Base-by-base conservation (phyloP, 53 echinoderm and acorn worm species). In the Crossaster papposus region DNA sequence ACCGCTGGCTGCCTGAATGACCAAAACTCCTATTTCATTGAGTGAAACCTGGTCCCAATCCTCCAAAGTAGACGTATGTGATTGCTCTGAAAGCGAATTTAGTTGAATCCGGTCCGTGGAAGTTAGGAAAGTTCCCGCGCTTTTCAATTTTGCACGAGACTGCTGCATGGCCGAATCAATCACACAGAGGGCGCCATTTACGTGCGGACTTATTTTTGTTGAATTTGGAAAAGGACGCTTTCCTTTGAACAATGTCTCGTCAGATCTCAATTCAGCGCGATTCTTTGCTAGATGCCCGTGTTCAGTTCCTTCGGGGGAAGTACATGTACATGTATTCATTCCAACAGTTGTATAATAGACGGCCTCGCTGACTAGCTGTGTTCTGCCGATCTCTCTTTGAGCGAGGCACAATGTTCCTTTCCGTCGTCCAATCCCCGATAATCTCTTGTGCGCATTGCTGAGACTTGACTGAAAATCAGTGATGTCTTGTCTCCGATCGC, bases 371-470 rank as follows among this genome's bases (percentile, higher is more conserved):
- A 31, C 14, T 3, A 30, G 22, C 9, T 29, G 30, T 36, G 36
- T 8, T 65, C 52, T 83, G 9, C 36, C 26, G 38, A 68, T 70
- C 14, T 32, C 20, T 65, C 22, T n/a, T 26, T 68, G n/a, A 22
- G 35, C 50, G 36, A 70, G 9, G 32, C 29, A 44, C 29, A 37
- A 26, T 0, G 37, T 44, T 1, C 15, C 36, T 36, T 30, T 65
- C 26, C 26, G 44, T 26, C 14, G 23, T 81, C 74, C 85, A 18
- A 85, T 76, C 58, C 76, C 87, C 36, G 77, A 14, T 77, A 87
- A 72, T 36, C 77, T 73, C 62, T 77, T 87, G 28, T 87, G 62
- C 37, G 87, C 77, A 77, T 87, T 87, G 35, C 58, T 77, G 1
- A 87, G 77, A 34, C 77, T 76, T 3, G 64, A 58, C 38, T 87